These are phyloP conservation scores for Coecobrya sp. DNA, from an alignment of 2,888 invertebrate genomes.

Conservation along the genomic window DNA sequence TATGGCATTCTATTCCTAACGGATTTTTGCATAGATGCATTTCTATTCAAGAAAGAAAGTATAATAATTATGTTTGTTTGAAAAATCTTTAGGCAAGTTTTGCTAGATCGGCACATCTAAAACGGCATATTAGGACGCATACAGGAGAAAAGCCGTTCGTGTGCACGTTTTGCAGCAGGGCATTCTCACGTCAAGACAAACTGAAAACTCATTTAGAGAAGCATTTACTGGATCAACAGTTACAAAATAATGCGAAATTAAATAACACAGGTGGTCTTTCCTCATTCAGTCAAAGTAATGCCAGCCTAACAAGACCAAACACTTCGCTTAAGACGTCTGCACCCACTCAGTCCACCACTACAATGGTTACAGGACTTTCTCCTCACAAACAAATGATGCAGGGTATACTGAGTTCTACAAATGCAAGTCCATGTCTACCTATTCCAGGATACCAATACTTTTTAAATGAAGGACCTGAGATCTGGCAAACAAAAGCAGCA, in stretches of 20 bases:
- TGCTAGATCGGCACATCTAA: constrained; percentile 83
- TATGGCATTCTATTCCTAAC: no score
- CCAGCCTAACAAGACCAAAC: not conserved
- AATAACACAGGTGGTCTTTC: not conserved
- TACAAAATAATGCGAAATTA: constrained; percentile 27
- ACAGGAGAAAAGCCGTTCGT: constrained; percentile 84
- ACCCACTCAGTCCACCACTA: not conserved
- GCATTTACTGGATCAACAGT: constrained; percentile 76
- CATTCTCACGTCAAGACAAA: constrained; percentile 84
- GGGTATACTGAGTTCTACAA: not conserved
- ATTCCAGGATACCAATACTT: constrained; percentile 35
- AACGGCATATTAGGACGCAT: constrained; percentile 83
- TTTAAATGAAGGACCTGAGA: not conserved
- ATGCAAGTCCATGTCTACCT: not conserved
- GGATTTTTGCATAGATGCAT: no score
- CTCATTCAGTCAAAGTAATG: not conserved
- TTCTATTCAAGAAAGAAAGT: no score
- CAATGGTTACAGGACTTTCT: not conserved
- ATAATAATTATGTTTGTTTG: not conserved
- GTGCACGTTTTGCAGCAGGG: constrained; percentile 80
- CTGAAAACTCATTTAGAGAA: constrained; percentile 83
- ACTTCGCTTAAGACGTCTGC: not conserved
- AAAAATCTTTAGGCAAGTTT: constrained; percentile 77
- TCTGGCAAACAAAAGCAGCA: not conserved
- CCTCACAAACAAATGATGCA: constrained; percentile 27